Evolutionary conservation across 1,140 invertebrate species (phyloP).

Genomic region (Caenorhabditis inopinata): DNA sequence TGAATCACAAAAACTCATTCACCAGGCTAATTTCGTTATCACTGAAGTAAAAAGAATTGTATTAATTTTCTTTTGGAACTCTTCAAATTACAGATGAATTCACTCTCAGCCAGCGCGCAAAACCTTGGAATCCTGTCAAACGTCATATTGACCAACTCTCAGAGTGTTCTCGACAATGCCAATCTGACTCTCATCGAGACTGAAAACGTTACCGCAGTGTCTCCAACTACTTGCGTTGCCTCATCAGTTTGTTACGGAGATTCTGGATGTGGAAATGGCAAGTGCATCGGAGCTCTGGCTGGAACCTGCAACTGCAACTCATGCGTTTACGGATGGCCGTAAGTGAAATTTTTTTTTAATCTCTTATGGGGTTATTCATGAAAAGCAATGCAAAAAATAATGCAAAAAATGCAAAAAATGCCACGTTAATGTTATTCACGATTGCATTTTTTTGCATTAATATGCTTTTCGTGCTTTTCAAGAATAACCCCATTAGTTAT

Average conservation of each 20-base stretch:
- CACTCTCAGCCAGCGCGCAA: background rate
- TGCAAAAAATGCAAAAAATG: background rate
- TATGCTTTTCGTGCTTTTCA: too few relatives aligned
- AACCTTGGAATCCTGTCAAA: background rate
- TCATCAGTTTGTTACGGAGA: background rate
- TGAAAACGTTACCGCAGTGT: background rate
- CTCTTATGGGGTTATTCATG: background rate
- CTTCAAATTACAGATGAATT: slow-evolving; percentile 10
- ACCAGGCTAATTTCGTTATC: slow-evolving; percentile 18
- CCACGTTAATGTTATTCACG: too few relatives aligned
- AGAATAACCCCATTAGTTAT: too few relatives aligned
- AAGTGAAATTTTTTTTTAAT: background rate
- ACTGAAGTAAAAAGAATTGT: background rate
- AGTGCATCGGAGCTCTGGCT: slow-evolving; percentile 1
- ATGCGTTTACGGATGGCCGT: slow-evolving; percentile 12
- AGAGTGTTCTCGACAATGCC: slow-evolving; percentile 4
- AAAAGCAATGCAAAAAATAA: background rate
- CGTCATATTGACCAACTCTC: background rate
- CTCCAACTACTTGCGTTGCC: background rate
- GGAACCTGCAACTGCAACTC: slow-evolving; percentile 24
- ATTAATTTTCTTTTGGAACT: background rate
- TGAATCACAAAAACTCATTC: slow-evolving; percentile 1
- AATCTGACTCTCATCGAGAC: background rate
- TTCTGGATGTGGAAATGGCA: background rate
- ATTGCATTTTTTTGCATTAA: too few relatives aligned